Evolutionary conservation across 2,113 vertebrate genomes (phyloP), one percentile per base, ranked within the genome.

Genomic region (Podocnemis expansa): DNA sequence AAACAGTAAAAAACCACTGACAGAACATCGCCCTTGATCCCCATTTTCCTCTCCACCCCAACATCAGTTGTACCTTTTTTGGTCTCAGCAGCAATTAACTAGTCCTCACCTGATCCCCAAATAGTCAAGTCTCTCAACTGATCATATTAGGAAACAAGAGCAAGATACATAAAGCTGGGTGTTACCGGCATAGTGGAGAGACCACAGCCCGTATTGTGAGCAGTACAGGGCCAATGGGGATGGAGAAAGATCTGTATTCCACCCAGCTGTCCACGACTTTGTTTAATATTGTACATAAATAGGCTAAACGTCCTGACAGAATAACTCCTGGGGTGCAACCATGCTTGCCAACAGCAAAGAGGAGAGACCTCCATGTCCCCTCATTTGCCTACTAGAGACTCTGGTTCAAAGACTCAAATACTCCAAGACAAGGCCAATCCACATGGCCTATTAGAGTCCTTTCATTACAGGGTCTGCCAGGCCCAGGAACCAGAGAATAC

Each of bases 401-500:
- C 22, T 76, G 41, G 25, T 25, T 76, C 13, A 27, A 17, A 70
- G 38, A 6, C 43, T 45, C 73, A 76, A 45, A 76, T 41, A 43
- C n/a, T 75, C 41, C 3, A 22, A 22, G 38, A 11, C 22, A 75
- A 16, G 13, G 22, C 22, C 41, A 76, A 25, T 45, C 52, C 14
- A 63, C 82, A 22, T 5, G 34, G 81, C 5, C 34, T 34, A 60
- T 22, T n/a, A 63, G 45, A 88, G 67, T 10, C 4, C 14, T 51
- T 67, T 55, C 73, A 85, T 43, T 52, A 6, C 0, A 9, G 29
- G 41, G 25, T n/a, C 73, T 14, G 51, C 34, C 1, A 10, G 54
- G 8, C 2, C 38, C 3, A 5, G 54, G 91, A 80, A 11, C 2
- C 0, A 3, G 49, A 45, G 2, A 43, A 10, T 0, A 2, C 7